phyloP scores from a whole-genome alignment of 2,888 invertebrate genomes.

The Leptinotarsa rubiginosa region DNA sequence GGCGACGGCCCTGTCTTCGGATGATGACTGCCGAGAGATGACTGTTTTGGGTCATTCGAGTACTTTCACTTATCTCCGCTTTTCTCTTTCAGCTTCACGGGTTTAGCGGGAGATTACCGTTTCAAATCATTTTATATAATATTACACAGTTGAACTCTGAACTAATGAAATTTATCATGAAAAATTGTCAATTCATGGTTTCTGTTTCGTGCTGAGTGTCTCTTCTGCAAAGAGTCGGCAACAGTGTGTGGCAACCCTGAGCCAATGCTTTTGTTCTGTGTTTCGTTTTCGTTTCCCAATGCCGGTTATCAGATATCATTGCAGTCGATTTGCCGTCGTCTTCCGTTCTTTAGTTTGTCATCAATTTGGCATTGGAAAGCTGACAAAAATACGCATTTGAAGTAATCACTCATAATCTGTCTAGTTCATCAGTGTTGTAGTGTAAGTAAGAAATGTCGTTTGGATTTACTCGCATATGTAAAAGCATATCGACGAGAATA shows the following conservation, averaged over 20 bases:
- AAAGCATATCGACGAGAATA: background rate
- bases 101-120: no score
- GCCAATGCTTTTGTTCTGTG: slow-evolving; percentile 6
- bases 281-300: slow-evolving; percentile 43
- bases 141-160: no score
- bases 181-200: slow-evolving; percentile 1
- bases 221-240: slow-evolving; percentile 30
- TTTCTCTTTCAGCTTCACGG: no score
- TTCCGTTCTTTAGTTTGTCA: slow-evolving; percentile 41
- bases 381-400: slow-evolving; percentile 33
- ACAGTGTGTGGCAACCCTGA: slow-evolving; percentile 30
- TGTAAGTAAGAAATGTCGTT: slow-evolving; percentile 38
- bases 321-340: slow-evolving; percentile 24
- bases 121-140: no score
- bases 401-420: slow-evolving; percentile 24
- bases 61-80: no score
- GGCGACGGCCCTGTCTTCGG: no score
- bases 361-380: slow-evolving; percentile 36
- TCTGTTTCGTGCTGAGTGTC: no score
- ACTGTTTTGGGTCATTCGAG: no score
- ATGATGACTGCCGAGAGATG: no score
- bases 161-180: no score
- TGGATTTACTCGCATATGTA: background rate
- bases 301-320: slow-evolving; percentile 39
- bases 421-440: slow-evolving; percentile 32